Percentiles rank a stretch among this genome's conserved stretches.
Evolutionary conservation across 2,113 vertebrate species (phyloP).

Genomic region (Origma solitaria): DNA sequence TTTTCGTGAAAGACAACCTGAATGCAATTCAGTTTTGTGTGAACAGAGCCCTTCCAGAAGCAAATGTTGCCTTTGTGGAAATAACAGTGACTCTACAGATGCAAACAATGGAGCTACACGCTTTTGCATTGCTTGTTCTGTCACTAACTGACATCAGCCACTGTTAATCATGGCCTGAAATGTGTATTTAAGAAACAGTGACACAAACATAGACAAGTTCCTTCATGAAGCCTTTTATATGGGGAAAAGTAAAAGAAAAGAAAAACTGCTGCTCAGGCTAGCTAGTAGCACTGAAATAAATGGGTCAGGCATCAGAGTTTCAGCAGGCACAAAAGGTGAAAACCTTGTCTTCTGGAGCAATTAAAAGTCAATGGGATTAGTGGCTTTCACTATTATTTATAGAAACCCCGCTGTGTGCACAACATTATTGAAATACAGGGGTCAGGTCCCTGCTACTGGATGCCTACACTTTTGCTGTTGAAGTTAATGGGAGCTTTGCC

Average conservation of each 20-base stretch:
- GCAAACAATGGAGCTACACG: slow-evolving; percentile 45
- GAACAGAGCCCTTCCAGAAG: slow-evolving; percentile 13
- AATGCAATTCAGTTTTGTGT: not conserved
- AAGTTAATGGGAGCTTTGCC: slow-evolving; percentile 55
- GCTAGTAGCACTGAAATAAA: slow-evolving; percentile 43
- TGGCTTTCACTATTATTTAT: slow-evolving; percentile 42
- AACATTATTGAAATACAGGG: slow-evolving; percentile 46
- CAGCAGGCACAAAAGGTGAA: slow-evolving; percentile 42
- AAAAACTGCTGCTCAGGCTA: slow-evolving; percentile 4
- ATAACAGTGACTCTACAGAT: slow-evolving; percentile 19
- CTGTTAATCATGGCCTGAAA: slow-evolving; percentile 41
- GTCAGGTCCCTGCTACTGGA: slow-evolving; percentile 32
- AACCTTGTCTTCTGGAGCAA: slow-evolving; percentile 20
- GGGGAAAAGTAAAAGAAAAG: slow-evolving; percentile 9
- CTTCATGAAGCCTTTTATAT: slow-evolving; percentile 11
- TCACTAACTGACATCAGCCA: slow-evolving; percentile 53
- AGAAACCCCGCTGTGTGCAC: not conserved
- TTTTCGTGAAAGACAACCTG: slow-evolving; percentile 6
- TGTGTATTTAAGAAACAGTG: slow-evolving; percentile 43
- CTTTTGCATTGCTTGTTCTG: slow-evolving; percentile 42
- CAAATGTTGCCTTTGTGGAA: slow-evolving; percentile 17
- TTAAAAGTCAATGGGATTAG: slow-evolving; percentile 59
- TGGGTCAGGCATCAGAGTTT: slow-evolving; percentile 32
- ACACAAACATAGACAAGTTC: slow-evolving; percentile 39
- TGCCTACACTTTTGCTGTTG: slow-evolving; percentile 7